A percentile compares a stretch with the other conserved stretches of the same genome.
Conservation (phyloP, 2,888 invertebrate species). For the Nomada ferruginata region DNA sequence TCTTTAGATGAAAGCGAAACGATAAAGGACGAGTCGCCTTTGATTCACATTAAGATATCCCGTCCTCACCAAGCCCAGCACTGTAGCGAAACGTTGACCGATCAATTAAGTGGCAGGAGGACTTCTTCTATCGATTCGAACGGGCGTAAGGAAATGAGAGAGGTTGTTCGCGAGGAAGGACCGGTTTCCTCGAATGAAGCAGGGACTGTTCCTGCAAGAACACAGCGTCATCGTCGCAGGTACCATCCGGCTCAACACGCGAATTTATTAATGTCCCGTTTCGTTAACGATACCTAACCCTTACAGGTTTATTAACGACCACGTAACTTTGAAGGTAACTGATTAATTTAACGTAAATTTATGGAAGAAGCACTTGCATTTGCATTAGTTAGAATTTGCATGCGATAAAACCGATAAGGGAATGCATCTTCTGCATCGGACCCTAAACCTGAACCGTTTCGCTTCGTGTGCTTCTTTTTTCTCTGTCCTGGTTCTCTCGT, state of each 20-base stretch:
- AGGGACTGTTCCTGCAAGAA: background rate
- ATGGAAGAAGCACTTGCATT: too few species aligned
- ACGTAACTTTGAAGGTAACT: background rate
- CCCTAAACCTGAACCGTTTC: too few species aligned
- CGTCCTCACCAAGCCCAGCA: background rate
- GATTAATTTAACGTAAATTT: too few species aligned
- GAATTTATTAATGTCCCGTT: background rate
- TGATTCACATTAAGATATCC: conserved; percentile 27
- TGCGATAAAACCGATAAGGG: too few species aligned
- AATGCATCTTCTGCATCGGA: too few species aligned
- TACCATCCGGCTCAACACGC: background rate
- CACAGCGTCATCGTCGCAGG: conserved; percentile 19
- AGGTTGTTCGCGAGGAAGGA: background rate
- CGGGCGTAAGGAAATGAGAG: conserved; percentile 2
- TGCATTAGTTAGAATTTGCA: too few species aligned
- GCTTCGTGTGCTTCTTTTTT: too few species aligned
- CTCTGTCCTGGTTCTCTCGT: too few species aligned
- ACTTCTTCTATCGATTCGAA: conserved; percentile 11
- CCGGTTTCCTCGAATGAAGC: conserved; percentile 5
- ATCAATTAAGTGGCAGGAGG: background rate
- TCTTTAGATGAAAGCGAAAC: background rate
- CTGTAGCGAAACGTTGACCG: background rate
- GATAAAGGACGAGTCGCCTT: conserved; percentile 1
- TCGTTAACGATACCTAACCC: background rate
- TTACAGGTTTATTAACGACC: background rate